Percentiles rank a stretch among this genome's conserved stretches.
These are phyloP conservation scores for Aleiodes leptofemur DNA, from an alignment of 2,888 invertebrate genomes.

Conservation along the genomic window DNA sequence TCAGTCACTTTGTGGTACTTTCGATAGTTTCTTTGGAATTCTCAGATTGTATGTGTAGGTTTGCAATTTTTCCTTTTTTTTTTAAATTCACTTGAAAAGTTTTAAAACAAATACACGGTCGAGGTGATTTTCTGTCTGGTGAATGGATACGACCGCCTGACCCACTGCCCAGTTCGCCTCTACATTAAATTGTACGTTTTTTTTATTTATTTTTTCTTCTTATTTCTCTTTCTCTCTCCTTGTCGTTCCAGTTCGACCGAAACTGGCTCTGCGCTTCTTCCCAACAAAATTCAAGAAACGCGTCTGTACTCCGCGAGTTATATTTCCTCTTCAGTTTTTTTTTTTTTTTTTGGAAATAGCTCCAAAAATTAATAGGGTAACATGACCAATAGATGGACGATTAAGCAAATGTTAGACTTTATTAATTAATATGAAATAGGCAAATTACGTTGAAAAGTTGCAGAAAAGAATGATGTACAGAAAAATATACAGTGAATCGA, in stretches of 20 bases:
- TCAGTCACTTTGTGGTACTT: no score
- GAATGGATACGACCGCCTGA: slow-evolving; percentile 57
- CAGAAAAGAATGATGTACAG: no score
- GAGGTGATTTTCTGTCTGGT: slow-evolving; percentile 48
- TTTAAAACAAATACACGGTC: slow-evolving; percentile 27
- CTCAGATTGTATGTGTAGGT: no score
- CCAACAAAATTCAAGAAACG: slow-evolving; percentile 11
- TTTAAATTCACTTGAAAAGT: background rate
- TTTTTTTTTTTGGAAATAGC: no score
- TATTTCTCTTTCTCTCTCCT: slow-evolving; percentile 4
- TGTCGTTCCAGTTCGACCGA: slow-evolving; percentile 35
- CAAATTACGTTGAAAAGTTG: no score
- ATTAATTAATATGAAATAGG: no score
- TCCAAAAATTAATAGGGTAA: no score
- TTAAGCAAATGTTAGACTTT: no score
- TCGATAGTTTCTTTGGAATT: no score
- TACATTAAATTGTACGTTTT: slow-evolving; percentile 53
- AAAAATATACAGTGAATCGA: no score
- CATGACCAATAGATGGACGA: no score
- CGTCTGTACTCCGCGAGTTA: background rate
- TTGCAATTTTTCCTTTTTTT: background rate
- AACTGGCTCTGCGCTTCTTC: slow-evolving; percentile 25
- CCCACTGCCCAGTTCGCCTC: slow-evolving; percentile 56
- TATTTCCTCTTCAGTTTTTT: background rate
- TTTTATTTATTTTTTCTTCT: slow-evolving; percentile 2